Evolutionary conservation across 2,797 vertebrate species (phyloP), one percentile per base, ranked within the genome.

Genomic region (Enteromius viviparus): DNA sequence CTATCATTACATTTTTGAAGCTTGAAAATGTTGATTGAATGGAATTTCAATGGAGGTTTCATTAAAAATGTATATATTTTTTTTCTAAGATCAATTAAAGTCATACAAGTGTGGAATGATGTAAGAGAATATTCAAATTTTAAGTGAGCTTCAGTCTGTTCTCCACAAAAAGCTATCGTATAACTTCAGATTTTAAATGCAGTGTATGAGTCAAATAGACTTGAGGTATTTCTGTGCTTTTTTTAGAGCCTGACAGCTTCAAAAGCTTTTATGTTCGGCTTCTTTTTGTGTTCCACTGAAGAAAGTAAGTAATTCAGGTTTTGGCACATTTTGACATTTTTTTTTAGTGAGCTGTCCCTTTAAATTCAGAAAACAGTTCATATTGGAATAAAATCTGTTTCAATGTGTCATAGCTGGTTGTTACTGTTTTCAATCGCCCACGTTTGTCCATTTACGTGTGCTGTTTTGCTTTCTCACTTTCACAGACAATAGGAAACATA

Each of bases 381-480:
- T 11, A 45, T 29, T 58, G n/a, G 2, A 32, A 80, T 26, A 40
- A 0, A 2, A 8, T 47, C 12, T 34, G 10, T 47, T 37, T 49
- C 17, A 47, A 49, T 37, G 68, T 81, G 69, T 72, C 55, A 72
- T 49, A 34, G 12, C 55, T 71, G 51, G 66, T 42, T 70, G 23
- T n/a, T 37, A 58, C 37, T 37, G 7, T 29, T 69, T 37, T 51
- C 6, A 47, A 60, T 26, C 37, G 23, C 53, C 51, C 37, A 62
- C 40, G n/a, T 72, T 64, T 81, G 69, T 81, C 40, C 21, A 51
- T 74, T 62, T 29, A 62, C 21, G 6, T 71, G 68, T 72, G 26
- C 68, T 49, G 17, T 53, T 82, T 66, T 29, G 6, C 12, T 65
- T 74, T 66, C 60, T 53, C 3, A 21, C 29, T 70, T 75, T 74